These are phyloP conservation scores for Miichthys miiuy DNA, from an alignment of 2,797 vertebrate genomes.

Conservation along the genomic window DNA sequence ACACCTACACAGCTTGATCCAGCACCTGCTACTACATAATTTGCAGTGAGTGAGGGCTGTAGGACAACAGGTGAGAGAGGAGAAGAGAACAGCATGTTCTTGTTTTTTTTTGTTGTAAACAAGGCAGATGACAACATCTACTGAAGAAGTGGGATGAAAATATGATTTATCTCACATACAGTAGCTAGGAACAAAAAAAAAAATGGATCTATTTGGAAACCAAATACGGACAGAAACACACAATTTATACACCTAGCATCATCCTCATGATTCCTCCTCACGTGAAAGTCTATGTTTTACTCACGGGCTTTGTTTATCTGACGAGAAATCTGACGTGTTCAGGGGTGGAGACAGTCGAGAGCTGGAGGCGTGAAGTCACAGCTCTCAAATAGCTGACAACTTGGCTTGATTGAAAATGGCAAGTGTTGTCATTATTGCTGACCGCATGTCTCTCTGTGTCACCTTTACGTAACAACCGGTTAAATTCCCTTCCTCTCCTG, in stretches of 20 bases:
- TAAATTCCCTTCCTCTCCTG: conserved; percentile 31
- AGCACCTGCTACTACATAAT: conserved; percentile 52
- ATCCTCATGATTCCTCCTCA: background rate
- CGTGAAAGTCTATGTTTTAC: background rate
- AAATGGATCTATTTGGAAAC: background rate
- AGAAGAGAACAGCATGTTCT: conserved; percentile 53
- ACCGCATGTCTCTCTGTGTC: conserved; percentile 54
- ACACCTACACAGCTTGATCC: conserved; percentile 33
- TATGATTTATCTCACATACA: conserved; percentile 14
- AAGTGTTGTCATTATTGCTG: conserved; percentile 45
- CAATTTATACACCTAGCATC: background rate
- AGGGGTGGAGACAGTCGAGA: background rate
- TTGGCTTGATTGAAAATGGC: conserved; percentile 55
- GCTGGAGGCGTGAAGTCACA: conserved; percentile 39
- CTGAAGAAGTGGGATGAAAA: conserved; percentile 9
- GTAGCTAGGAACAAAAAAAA: background rate
- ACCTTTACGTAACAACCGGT: conserved; percentile 68
- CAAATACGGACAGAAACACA: background rate
- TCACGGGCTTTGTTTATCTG: conserved; percentile 13
- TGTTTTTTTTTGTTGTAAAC: conserved; percentile 47
- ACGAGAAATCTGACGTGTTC: conserved; percentile 14
- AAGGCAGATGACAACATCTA: conserved; percentile 29
- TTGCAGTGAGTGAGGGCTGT: conserved; percentile 32
- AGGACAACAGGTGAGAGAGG: conserved; percentile 56
- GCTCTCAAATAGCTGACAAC: conserved; percentile 53